A percentile compares a stretch with the other conserved stretches of the same genome.
phyloP scores from a whole-genome alignment of 2,888 invertebrate genomes.

The Lottia gigantea region DNA sequence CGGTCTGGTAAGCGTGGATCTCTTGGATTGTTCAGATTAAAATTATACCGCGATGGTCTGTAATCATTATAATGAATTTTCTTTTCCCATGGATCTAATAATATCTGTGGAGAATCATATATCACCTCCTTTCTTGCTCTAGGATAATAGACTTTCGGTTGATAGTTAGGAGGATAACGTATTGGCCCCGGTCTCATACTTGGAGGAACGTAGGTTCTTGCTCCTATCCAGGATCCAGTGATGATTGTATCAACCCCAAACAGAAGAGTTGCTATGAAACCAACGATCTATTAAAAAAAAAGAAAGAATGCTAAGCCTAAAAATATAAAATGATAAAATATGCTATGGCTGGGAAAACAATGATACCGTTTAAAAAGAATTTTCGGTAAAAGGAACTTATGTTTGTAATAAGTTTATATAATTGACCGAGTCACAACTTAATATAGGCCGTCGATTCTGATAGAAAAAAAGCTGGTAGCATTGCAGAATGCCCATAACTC shows the following conservation, averaged over 20 bases:
- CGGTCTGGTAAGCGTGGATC: background rate
- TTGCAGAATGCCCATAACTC: too few relatives aligned
- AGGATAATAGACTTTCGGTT: background rate
- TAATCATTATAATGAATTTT: background rate
- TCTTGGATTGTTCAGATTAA: slow-evolving; percentile 1
- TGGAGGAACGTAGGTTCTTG: background rate
- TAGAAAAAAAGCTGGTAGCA: too few relatives aligned
- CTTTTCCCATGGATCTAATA: slow-evolving; percentile 7
- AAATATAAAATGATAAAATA: too few relatives aligned
- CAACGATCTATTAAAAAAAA: background rate
- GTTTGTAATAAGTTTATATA: too few relatives aligned
- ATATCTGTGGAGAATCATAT: background rate
- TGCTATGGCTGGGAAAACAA: too few relatives aligned
- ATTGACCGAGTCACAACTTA: too few relatives aligned
- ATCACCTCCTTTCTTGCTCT: background rate
- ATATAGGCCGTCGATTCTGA: too few relatives aligned
- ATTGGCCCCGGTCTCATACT: background rate
- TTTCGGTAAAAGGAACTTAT: too few relatives aligned
- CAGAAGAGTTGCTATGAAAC: background rate
- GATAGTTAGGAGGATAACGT: background rate
- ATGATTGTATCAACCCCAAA: slow-evolving; percentile 4
- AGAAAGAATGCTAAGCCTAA: too few relatives aligned
- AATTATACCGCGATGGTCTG: background rate
- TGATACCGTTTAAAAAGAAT: too few relatives aligned
- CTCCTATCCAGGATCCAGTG: background rate